Evolutionary conservation across 2,888 invertebrate species (phyloP).

Genomic region (Mythimna pallens): DNA sequence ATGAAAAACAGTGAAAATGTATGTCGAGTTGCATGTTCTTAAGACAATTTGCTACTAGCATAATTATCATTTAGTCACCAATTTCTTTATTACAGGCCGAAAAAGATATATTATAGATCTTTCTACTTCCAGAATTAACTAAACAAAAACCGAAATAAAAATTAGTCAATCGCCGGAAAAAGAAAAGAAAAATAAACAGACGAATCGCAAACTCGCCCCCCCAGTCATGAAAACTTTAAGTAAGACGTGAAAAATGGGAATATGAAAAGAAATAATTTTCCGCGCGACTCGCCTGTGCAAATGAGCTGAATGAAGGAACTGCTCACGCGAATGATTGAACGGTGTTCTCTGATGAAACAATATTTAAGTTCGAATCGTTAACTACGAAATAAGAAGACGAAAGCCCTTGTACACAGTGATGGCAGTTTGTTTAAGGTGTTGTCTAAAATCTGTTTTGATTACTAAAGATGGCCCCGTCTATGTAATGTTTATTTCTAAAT

Average conservation of each 20-base stretch:
- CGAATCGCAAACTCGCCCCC: constrained; percentile 76
- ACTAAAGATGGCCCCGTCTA: no score
- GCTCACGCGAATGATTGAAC: constrained; percentile 90
- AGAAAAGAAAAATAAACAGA: constrained; percentile 81
- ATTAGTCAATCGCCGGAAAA: constrained; percentile 64
- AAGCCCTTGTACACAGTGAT: not conserved
- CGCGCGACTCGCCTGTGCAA: constrained; percentile 90
- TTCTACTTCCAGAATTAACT: constrained; percentile 35
- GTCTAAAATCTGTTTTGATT: no score
- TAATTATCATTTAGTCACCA: no score
- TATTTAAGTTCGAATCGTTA: constrained; percentile 76
- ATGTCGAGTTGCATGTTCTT: no score
- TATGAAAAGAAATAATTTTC: constrained; percentile 91
- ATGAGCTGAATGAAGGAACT: constrained; percentile 89
- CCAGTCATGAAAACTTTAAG: constrained; percentile 85
- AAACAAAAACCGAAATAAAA: constrained; percentile 61
- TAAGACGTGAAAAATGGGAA: constrained; percentile 90
- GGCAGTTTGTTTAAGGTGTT: not conserved
- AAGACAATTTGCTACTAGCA: no score
- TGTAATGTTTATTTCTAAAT: no score
- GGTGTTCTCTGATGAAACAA: constrained; percentile 84
- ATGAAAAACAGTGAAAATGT: no score
- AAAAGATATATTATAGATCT: not conserved
- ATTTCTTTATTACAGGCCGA: no score
- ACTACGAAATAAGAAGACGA: constrained; percentile 40